These are phyloP conservation scores for Perccottus glenii DNA, from an alignment of 2,113 vertebrate genomes.

Conservation along the genomic window DNA sequence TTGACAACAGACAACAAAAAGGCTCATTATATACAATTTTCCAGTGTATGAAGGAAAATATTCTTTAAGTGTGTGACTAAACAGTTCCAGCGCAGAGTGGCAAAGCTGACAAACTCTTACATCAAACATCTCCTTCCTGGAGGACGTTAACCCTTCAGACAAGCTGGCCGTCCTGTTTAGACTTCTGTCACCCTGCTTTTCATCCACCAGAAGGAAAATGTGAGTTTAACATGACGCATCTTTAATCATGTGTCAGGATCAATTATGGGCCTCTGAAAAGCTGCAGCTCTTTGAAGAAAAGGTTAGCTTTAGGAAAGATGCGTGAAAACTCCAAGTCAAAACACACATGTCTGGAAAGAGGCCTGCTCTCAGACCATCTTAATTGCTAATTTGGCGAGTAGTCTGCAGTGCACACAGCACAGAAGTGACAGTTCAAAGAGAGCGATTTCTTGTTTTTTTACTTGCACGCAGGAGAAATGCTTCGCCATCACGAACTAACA, in stretches of 20 bases:
- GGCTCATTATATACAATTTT: too few species aligned
- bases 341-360: conserved; percentile 63
- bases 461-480: conserved; percentile 46
- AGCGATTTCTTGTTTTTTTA: conserved; percentile 29
- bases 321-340: conserved; percentile 58
- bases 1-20: too few species aligned
- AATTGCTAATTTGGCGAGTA: conserved; percentile 58
- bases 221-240: conserved; percentile 75
- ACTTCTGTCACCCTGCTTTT: conserved; percentile 76
- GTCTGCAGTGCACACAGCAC: conserved; percentile 39
- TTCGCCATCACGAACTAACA: conserved; percentile 56
- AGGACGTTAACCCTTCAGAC: conserved; percentile 45
- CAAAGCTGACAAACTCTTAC: conserved; percentile 31
- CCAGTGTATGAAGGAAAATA: not conserved
- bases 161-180: conserved; percentile 75
- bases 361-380: conserved; percentile 57
- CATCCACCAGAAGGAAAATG: conserved; percentile 67
- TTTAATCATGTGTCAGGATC: conserved; percentile 81
- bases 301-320: conserved; percentile 48
- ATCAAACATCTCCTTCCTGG: conserved; percentile 53
- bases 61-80: conserved; percentile 20
- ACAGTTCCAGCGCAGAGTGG: conserved; percentile 41
- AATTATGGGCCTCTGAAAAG: conserved; percentile 68
- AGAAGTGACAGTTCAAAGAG: conserved; percentile 72
- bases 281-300: conserved; percentile 54